Base-by-base conservation (phyloP, 37 sponge, comb jelly and placozoan genomes). In the Amphimedon queenslandica region DNA sequence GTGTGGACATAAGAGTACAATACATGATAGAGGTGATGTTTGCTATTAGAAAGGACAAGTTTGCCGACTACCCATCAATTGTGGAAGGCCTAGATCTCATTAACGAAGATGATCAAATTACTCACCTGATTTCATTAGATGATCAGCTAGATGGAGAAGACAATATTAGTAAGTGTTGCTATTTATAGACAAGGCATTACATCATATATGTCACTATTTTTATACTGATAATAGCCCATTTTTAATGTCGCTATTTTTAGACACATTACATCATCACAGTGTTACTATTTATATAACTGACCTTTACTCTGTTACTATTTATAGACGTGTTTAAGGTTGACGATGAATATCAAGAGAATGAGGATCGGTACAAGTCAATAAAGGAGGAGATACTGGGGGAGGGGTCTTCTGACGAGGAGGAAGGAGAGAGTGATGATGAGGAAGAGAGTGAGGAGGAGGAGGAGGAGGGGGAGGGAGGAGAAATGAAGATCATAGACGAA, bases 11-110 rank as follows among this genome's bases (percentile, higher is more conserved):
- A 6, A 78, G 99, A 40, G 84, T 92, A 16, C 93, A 95, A 79
- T 98, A 98, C 82, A 95, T 95, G 93, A 92, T 98, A 20, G 99
- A 98, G 71, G 93, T 92, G 34, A 69, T 95, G 77, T 90, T 92
- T 73, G 93, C 93, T 11, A 69, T 98, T 8, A 66, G 96, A 40
- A 98, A 98, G 69, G 99, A 95, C 72, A 69, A 82, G 30, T 98
- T 92, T 74, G 89, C 92, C 91, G 96, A 92, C 37, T 80, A 95
- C 58, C 96, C 96, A 2, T 29, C 91, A 1, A 77, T 98, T 6
- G 38, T 81, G 3, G 70, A 77, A 27, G 93, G 77, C 53, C 83
- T 98, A 70, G 96, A 95, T 42, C 72, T 98, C 53, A 91, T 98
- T 66, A 82, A 95, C 37, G 99, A 95, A 60, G 88, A 85, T 23